Evolutionary conservation across 2,113 vertebrate genomes (phyloP), one percentile per base, ranked within the genome.

Genomic region (Kryptolebias marmoratus): DNA sequence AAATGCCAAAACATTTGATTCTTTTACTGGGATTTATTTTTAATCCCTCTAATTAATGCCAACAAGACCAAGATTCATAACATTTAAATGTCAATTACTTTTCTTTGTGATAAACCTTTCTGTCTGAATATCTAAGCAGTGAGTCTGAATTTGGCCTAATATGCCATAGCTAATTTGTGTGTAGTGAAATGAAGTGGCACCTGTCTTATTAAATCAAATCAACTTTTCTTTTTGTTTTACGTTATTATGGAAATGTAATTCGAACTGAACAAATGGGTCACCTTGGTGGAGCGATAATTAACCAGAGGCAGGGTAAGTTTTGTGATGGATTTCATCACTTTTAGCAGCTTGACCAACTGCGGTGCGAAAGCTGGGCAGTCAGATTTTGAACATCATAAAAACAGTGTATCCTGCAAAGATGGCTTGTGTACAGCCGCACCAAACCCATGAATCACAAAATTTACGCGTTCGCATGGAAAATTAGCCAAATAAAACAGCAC

Each of bases 1-100:
- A 84, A 83, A 79, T 88, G 71, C 73, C 75, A 73, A 75, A 83
- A 79, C 77, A 81, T 75, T 73, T 63, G 12, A 74, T 82, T 84
- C 45, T 73, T 79, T 68, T 42, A 55, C 67, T 85, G 27, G 60
- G 75, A 84, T 89, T 90, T 74, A 50, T 81, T 55, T 76, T 67
- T 88, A 84, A 88, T 88, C 80, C 75, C 50, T 54, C 36, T 79
- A 79, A 90, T 87, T 90, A 90, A 81, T 85, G 81, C 71, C 71
- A 88, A 88, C 66, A 60, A 86, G 71, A 77, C 73, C 58, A 68
- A 62, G 64, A 87, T 85, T 64, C 56, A 82, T 83, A 85, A 74
- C 70, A 82, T 90, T 87, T 79, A 82, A 90, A 89, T 86, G 83
- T 69, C 75, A 87, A 85, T 84, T 67, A 77, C 63, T 72, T 81